Evolutionary conservation across 1,140 invertebrate genomes (phyloP).

Genomic region (Heliothis subflexa): DNA sequence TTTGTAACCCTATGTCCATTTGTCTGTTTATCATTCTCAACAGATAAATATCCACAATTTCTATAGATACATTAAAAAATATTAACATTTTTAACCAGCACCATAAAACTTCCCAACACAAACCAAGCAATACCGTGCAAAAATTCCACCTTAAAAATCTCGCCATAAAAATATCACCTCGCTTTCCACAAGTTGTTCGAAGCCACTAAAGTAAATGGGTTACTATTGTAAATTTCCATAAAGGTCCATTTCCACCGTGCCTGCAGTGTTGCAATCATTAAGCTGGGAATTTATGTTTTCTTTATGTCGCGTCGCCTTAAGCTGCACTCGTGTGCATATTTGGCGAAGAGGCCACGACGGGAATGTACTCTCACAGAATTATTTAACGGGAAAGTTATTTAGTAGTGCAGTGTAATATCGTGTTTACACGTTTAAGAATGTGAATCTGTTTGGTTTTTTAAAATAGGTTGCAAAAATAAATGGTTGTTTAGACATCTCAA

Average conservation of each 20-base stretch:
- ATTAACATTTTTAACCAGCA: too few species aligned
- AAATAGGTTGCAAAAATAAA: neutral
- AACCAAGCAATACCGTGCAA: too few species aligned
- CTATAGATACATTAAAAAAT: too few species aligned
- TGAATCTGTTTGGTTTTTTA: neutral
- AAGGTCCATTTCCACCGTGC: conserved; percentile 16
- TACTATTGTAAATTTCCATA: conserved; percentile 35
- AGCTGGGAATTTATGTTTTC: conserved; percentile 35
- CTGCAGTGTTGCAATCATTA: conserved; percentile 37
- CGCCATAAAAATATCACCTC: neutral
- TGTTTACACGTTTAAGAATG: neutral
- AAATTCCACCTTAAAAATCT: neutral
- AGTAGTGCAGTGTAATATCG: conserved; percentile 10
- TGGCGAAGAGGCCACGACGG: conserved; percentile 30
- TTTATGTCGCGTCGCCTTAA: conserved; percentile 26
- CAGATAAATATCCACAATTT: too few species aligned
- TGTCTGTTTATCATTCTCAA: too few species aligned
- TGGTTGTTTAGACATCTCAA: too few species aligned
- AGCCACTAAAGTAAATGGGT: conserved; percentile 18
- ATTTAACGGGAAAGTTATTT: conserved; percentile 19
- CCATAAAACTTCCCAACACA: too few species aligned
- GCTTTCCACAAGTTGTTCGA: conserved; percentile 16
- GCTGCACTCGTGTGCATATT: conserved; percentile 26
- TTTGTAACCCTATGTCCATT: too few species aligned
- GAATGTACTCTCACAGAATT: conserved; percentile 16